These are phyloP conservation scores for Zaprionus tsacasi DNA, from an alignment of 1,140 invertebrate species.

Conservation along the genomic window DNA sequence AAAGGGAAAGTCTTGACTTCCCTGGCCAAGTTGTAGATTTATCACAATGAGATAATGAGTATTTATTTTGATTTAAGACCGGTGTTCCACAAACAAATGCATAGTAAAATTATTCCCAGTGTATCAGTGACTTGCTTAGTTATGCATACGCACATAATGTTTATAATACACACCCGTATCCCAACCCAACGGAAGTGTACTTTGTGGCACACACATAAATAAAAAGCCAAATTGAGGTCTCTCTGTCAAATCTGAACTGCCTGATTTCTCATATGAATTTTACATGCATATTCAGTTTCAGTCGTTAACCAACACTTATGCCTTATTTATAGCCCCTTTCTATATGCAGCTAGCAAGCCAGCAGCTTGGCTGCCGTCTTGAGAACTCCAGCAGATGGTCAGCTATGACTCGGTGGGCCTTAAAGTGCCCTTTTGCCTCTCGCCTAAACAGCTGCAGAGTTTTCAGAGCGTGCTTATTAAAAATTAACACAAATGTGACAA, in stretches of 20 bases:
- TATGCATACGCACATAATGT: not conserved
- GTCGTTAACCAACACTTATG: not conserved
- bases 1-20: not conserved
- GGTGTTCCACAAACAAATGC: not conserved
- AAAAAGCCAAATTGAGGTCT: not conserved
- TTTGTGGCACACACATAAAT: too few relatives aligned
- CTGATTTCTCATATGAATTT: slow-evolving; percentile 22
- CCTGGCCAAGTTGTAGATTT: too few relatives aligned
- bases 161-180: not conserved
- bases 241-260: slow-evolving; percentile 5
- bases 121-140: not conserved
- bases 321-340: slow-evolving; percentile 17
- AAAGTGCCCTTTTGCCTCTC: not conserved
- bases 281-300: slow-evolving; percentile 1
- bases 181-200: too few relatives aligned
- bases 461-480: slow-evolving; percentile 27
- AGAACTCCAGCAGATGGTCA: slow-evolving; percentile 37
- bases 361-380: not conserved
- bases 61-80: too few relatives aligned
- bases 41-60: too few relatives aligned
- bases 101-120: too few relatives aligned
- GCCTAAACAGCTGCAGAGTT: not conserved
- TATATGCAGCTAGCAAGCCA: not conserved
- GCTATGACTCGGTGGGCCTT: not conserved
- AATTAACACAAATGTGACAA: slow-evolving; percentile 43